Conservation (phyloP, 2,113 vertebrate genomes). For the Thamnophis sirtalis region DNA sequence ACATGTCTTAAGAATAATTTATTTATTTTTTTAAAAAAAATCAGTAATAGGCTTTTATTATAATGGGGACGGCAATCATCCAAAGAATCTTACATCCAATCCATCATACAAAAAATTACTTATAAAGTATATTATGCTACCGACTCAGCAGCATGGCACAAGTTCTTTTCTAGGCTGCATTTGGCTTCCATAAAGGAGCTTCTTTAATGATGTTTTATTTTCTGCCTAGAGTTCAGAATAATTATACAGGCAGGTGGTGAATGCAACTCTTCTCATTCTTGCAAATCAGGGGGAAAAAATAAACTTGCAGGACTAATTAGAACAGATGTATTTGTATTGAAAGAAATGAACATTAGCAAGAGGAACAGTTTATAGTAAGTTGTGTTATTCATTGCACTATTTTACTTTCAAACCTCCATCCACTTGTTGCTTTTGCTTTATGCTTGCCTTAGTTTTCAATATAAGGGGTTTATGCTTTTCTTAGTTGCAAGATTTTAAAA, state of each 20-base stretch:
- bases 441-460: background rate
- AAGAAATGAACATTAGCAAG: background rate
- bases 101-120: background rate
- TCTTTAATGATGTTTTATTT: background rate
- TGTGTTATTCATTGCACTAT: background rate
- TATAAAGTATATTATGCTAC: background rate
- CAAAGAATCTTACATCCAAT: background rate
- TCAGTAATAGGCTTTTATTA: background rate
- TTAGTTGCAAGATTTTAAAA: background rate
- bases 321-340: background rate
- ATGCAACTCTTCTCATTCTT: background rate
- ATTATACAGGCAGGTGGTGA: background rate
- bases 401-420: background rate
- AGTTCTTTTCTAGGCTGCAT: background rate
- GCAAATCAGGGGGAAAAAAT: background rate
- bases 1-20: background rate
- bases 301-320: background rate
- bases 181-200: background rate
- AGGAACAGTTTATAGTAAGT: background rate
- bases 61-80: background rate
- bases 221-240: background rate
- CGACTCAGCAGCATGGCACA: background rate
- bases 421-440: background rate
- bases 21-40: background rate
- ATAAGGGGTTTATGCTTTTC: background rate